phyloP scores from a whole-genome alignment of 2,888 invertebrate genomes.

The Troilus luridus region DNA sequence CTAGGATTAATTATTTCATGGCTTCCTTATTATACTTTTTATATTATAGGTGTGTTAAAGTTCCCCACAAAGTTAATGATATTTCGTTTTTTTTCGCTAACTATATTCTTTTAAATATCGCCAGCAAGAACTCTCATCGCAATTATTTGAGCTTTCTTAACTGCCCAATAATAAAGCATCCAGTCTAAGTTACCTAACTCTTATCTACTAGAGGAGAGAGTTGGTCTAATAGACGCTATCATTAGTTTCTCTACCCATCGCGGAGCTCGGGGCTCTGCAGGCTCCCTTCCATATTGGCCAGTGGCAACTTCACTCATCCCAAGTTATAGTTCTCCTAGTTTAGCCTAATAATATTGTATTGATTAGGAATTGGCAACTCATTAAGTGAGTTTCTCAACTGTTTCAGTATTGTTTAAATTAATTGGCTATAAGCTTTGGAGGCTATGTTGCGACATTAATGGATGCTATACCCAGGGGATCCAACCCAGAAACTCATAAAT shows the following conservation, averaged over 20 bases:
- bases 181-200: too few relatives aligned
- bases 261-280: background rate
- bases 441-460: background rate
- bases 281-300: slow-evolving; percentile 36
- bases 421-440: background rate
- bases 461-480: background rate
- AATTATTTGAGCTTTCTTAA: too few relatives aligned
- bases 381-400: slow-evolving; percentile 33
- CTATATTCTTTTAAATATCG: too few relatives aligned
- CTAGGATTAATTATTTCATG: too few relatives aligned
- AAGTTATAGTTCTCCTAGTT: slow-evolving; percentile 24
- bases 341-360: slow-evolving; percentile 35
- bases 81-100: too few relatives aligned
- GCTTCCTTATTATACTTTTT: too few relatives aligned
- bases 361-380: slow-evolving; percentile 37
- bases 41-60: too few relatives aligned
- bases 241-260: background rate
- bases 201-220: background rate
- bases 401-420: slow-evolving; percentile 35
- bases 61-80: too few relatives aligned
- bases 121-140: too few relatives aligned
- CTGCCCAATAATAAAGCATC: too few relatives aligned
- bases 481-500: background rate
- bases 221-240: background rate
- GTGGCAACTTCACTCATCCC: slow-evolving; percentile 13